These are phyloP conservation scores for Chloropsis hardwickii DNA, from an alignment of 2,113 vertebrate genomes.

Conservation along the genomic window DNA sequence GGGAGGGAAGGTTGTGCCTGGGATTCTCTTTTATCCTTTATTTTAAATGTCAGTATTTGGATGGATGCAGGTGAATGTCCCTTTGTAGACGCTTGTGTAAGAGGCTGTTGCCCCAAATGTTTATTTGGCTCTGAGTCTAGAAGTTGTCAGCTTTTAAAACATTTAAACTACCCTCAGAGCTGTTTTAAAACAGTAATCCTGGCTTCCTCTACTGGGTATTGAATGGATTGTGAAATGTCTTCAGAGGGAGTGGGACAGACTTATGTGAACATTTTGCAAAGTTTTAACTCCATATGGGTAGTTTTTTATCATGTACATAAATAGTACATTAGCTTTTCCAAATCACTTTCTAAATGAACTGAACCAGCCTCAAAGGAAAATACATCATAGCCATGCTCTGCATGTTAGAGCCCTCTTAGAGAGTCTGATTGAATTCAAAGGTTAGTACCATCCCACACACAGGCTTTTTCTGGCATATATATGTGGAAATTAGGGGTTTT, in stretches of 20 bases:
- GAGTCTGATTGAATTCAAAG: constrained; percentile 38
- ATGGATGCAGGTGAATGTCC: not conserved
- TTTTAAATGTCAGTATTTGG: not conserved
- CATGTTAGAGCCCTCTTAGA: not conserved
- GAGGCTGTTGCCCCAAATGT: not conserved
- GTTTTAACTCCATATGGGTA: constrained; percentile 54
- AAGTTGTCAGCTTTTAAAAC: constrained; percentile 29
- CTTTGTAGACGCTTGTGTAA: not conserved
- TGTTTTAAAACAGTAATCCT: constrained; percentile 36
- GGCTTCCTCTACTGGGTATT: constrained; percentile 19
- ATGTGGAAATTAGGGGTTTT: constrained; percentile 16
- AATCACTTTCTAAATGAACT: constrained; percentile 55
- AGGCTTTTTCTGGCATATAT: not conserved
- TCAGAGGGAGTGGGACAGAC: not conserved
- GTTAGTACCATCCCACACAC: constrained; percentile 35
- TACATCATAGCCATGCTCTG: constrained; percentile 31
- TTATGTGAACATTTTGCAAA: constrained; percentile 24
- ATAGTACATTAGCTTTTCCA: constrained; percentile 52
- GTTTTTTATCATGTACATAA: constrained; percentile 49
- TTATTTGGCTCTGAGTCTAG: not conserved
- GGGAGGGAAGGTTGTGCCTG: not conserved
- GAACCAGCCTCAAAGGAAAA: constrained; percentile 55
- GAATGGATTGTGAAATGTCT: constrained; percentile 57
- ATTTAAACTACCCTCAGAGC: not conserved
- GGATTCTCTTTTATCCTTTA: not conserved